These are phyloP conservation scores for Platalea minor DNA, from an alignment of 2,797 vertebrate genomes.

Conservation along the genomic window DNA sequence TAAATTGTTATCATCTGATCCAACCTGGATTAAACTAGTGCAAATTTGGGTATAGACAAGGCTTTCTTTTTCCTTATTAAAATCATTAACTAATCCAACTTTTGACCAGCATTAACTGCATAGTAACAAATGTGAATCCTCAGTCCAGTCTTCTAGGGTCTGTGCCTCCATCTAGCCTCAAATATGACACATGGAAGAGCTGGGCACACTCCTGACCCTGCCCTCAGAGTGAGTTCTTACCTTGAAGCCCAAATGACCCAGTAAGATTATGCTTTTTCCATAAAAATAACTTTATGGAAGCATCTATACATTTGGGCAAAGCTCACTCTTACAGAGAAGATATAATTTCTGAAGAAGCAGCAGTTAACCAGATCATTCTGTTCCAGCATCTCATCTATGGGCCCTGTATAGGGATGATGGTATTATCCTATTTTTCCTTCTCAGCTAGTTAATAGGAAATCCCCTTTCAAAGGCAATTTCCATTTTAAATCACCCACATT, in stretches of 20 bases:
- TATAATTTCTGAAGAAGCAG: slow-evolving; percentile 6
- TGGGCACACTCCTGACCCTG: background rate
- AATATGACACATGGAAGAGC: background rate
- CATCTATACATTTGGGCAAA: background rate
- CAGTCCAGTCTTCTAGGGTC: background rate
- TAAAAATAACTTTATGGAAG: background rate
- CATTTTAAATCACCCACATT: slow-evolving; percentile 68
- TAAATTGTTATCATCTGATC: slow-evolving; percentile 30
- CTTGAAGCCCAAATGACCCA: background rate
- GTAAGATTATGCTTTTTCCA: background rate
- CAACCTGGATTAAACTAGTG: slow-evolving; percentile 18
- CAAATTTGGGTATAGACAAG: background rate
- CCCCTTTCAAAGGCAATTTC: slow-evolving; percentile 67
- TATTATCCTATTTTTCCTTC: slow-evolving; percentile 65
- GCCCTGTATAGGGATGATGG: slow-evolving; percentile 12
- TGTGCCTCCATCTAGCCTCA: background rate
- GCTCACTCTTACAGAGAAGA: background rate
- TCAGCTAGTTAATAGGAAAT: slow-evolving; percentile 64
- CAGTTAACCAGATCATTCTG: slow-evolving; percentile 38
- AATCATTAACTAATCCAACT: background rate
- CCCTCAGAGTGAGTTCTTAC: background rate
- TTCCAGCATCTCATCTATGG: slow-evolving; percentile 4
- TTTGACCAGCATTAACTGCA: background rate
- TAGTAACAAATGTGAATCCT: background rate
- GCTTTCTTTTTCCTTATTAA: background rate